Evolutionary conservation across 1,140 invertebrate species (phyloP).

Genomic region (Calycopis cecrops): DNA sequence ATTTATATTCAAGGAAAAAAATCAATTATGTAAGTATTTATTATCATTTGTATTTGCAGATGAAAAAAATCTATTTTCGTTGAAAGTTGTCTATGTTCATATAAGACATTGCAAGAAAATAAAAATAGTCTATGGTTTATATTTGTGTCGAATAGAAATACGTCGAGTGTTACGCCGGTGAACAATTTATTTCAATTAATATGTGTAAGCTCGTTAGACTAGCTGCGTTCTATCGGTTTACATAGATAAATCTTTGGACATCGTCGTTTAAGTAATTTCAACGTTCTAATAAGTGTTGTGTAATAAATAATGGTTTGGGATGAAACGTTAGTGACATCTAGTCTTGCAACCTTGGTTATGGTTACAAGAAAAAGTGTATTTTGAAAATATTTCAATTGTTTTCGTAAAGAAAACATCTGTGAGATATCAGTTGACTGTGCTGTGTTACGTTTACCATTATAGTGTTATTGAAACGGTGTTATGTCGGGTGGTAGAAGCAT

Average conservation of each 20-base stretch:
- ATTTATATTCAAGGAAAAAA: too few relatives aligned
- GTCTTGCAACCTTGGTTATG: conserved; percentile 72
- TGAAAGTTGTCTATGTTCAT: too few relatives aligned
- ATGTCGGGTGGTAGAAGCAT: conserved; percentile 87
- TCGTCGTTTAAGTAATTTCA: conserved; percentile 35
- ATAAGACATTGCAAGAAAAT: conserved; percentile 13
- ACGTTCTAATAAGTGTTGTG: conserved; percentile 44
- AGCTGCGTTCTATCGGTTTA: conserved; percentile 49
- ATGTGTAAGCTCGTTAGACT: conserved; percentile 58
- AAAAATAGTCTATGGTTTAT: conserved; percentile 30
- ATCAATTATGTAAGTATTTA: too few relatives aligned
- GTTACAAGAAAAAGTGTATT: conserved; percentile 74
- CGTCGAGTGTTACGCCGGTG: conserved; percentile 62
- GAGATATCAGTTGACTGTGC: conserved; percentile 53
- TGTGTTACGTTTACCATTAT: conserved; percentile 42
- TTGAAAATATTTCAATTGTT: conserved; percentile 72
- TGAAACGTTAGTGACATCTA: conserved; percentile 72
- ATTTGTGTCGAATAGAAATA: conserved; percentile 63
- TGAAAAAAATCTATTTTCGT: too few relatives aligned
- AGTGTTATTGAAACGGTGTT: conserved; percentile 45
- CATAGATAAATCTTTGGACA: conserved; percentile 52
- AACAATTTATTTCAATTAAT: conserved; percentile 70
- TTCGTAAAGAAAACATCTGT: conserved; percentile 62
- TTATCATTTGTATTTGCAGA: too few relatives aligned
- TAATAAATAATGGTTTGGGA: conserved; percentile 66